Evolutionary conservation across 2,888 invertebrate species (phyloP), one percentile per base, ranked within the genome.

Genomic region (Oeneis ivallda): DNA sequence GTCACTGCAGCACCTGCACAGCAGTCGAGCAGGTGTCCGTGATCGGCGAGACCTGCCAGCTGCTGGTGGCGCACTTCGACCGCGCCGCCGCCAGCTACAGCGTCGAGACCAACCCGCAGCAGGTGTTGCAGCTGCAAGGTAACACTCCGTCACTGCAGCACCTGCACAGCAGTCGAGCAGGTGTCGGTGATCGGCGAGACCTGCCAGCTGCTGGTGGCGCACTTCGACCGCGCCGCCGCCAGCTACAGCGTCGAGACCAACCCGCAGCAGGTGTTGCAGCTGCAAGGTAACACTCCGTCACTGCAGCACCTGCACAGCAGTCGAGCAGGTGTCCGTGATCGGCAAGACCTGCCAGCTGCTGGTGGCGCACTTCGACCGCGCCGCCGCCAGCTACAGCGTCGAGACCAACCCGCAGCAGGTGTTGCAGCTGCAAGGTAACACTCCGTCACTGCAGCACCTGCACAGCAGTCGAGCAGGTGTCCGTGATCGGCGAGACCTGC

Each of bases 131-230:
- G 45, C 68, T 89, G 67, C 87, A 89, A 72, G 90, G 90, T 89
- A 98, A 98, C 52, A 97, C 98, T 92, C 96, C 99, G 0, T 26
- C 26, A 26, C 96, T 97, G 76, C 99, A 99, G 79, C 99, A 99
- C 80, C 90, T 99, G 71, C 26, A 26, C 26, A 26, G 26, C 26
- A 26, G 26, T 26, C 26, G 99, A 99, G 76, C 99, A 99, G 90
- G 88, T 99, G 71, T 98, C 98, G 0, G 98, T 98, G 71, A 98
- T 99, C 70, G 98, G 98, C 80, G 98, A 98, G 92, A 99, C 98
- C 0, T 99, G 98, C 84, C 95, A 96, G 54, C 92, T 99, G 64
- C 92, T 99, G n/a, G 98, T 98, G 5, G 96, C 97, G 74, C 93
- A 98, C 76, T 99, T 99, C 87, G 99, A 99, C 92, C 95, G 96